A percentile compares a stretch with the other conserved stretches of the same genome.
Conservation (phyloP, 2,888 invertebrate genomes). For the Ophion obscuratus region DNA sequence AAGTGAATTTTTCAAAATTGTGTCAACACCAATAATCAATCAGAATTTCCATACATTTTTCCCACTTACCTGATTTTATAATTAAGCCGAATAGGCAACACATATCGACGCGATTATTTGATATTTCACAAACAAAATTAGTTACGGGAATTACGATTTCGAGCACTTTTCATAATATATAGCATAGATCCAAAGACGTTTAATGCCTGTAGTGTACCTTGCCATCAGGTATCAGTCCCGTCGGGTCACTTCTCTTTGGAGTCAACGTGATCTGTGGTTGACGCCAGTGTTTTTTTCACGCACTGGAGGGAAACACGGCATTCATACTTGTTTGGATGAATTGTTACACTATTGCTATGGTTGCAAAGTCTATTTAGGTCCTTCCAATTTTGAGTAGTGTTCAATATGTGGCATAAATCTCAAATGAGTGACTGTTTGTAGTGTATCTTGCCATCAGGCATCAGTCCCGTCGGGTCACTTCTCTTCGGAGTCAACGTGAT, state of each 20-base stretch:
- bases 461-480: background rate
- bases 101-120: slow-evolving; percentile 8
- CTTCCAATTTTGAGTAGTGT: background rate
- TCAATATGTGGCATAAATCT: background rate
- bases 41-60: background rate
- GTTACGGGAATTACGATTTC: background rate
- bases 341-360: background rate
- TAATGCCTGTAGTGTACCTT: background rate
- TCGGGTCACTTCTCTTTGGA: too few relatives aligned
- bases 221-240: too few relatives aligned
- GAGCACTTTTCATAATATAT: slow-evolving; percentile 13
- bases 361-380: background rate
- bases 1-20: slow-evolving; percentile 14
- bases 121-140: slow-evolving; percentile 16
- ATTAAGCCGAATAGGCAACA: background rate
- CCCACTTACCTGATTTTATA: slow-evolving; percentile 9
- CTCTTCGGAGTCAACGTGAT: too few relatives aligned
- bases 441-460: slow-evolving; percentile 18
- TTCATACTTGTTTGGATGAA: too few relatives aligned
- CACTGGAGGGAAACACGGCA: too few relatives aligned
- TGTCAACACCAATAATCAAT: slow-evolving; percentile 9
- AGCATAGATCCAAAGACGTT: slow-evolving; percentile 8
- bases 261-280: too few relatives aligned
- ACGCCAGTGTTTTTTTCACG: too few relatives aligned
- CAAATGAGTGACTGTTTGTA: background rate